Evolutionary conservation across 2,113 vertebrate species (phyloP).

Genomic region (Ageneiosus marmoratus): DNA sequence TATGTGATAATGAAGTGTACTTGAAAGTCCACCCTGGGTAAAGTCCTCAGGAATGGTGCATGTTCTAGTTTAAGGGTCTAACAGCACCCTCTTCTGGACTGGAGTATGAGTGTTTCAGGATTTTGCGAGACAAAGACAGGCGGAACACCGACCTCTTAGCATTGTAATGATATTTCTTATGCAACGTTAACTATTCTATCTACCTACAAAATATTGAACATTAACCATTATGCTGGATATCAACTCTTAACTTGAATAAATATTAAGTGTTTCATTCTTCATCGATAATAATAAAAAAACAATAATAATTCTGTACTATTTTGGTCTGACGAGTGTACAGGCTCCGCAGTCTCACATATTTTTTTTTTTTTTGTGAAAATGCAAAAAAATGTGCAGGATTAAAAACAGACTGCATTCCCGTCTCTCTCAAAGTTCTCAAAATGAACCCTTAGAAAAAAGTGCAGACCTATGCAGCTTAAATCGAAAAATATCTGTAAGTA

Average conservation of each 20-base stretch:
- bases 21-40: neutral
- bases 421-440: slow-evolving; percentile 50
- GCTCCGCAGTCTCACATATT: slow-evolving; percentile 19
- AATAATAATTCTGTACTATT: slow-evolving; percentile 41
- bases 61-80: neutral
- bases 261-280: slow-evolving; percentile 54
- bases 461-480: slow-evolving; percentile 73
- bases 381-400: slow-evolving; percentile 8
- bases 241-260: slow-evolving; percentile 50
- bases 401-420: slow-evolving; percentile 52
- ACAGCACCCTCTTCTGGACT: slow-evolving; percentile 22
- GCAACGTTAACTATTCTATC: slow-evolving; percentile 50
- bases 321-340: slow-evolving; percentile 51
- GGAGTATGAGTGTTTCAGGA: slow-evolving; percentile 39
- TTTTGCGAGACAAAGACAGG: slow-evolving; percentile 15
- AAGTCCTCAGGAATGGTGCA: slow-evolving; percentile 9
- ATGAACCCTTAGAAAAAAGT: slow-evolving; percentile 74
- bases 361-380: neutral
- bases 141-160: slow-evolving; percentile 31
- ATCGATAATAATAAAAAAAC: slow-evolving; percentile 23
- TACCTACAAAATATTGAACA: slow-evolving; percentile 45
- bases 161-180: slow-evolving; percentile 45
- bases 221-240: slow-evolving; percentile 45
- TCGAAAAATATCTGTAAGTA: slow-evolving; percentile 80
- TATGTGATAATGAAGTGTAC: slow-evolving; percentile 30